Base-by-base conservation (phyloP, 2,797 vertebrate genomes). In the Pseudopleuronectes americanus region DNA sequence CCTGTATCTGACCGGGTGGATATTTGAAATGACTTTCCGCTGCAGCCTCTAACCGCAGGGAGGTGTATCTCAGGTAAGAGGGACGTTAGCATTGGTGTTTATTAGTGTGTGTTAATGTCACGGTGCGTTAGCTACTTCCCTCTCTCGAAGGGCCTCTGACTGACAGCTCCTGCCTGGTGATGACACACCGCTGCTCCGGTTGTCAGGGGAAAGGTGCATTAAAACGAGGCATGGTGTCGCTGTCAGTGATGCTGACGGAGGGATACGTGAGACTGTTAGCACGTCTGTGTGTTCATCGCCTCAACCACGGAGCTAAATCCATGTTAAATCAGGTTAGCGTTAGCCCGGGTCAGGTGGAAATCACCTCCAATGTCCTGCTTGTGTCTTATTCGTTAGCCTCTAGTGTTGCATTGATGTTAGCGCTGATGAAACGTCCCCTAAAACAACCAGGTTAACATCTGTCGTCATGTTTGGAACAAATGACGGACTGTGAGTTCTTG, bases 61-160 rank as follows among this genome's bases (percentile, higher is more conserved):
- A 63, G 68, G 19, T 19, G n/a, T 36, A 64, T 72, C 65, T 62
- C 77, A 90, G 90, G 90, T 92, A 89, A 87, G 86, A 1, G 14
- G 56, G 16, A 38, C 16, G 41, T 63, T 65, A 14, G 7, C 28
- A 8, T 2, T 66, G 2, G 57, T 19, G 43, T 19, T 77, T 48
- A n/a, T 43, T 58, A 56, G 56, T 80, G 65, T 45, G 41, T 76
- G 85, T 71, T 80, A 63, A 79, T 77, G 70, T 13, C 23, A 54
- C 64, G 48, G 53, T 54, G 23, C 26, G 68, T 49, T 87, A 81
- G 80, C 85, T 58, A 86, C 84, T 89, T 87, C 79, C 84, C 70
- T 76, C 78, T 77, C 63, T 74, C 54, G 65, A 76, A 71, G 77
- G 84, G 85, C 79, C 79, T 81, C 19, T 76, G 79, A 87, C 53